Percentiles rank a stretch among this genome's conserved stretches.
phyloP scores from a whole-genome alignment of 2,113 vertebrate species.

The Solenodon paradoxus region DNA sequence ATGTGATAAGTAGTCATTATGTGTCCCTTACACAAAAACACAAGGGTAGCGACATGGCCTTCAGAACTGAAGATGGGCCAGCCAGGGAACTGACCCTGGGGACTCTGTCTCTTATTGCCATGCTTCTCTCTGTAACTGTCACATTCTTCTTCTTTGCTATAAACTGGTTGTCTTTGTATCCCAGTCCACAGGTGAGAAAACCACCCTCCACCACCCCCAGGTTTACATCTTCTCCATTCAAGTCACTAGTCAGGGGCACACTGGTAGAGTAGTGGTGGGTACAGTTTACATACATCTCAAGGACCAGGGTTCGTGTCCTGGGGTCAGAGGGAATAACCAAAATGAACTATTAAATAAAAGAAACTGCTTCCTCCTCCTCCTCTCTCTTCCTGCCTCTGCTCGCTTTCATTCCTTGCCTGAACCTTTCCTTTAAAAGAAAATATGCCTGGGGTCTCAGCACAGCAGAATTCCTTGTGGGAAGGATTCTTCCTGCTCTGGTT shows the following conservation, averaged over 20 bases:
- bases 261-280: too few relatives aligned
- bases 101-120: background rate
- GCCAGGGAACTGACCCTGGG: too few relatives aligned
- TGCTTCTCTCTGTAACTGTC: background rate
- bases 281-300: too few relatives aligned
- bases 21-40: background rate
- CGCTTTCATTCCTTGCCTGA: too few relatives aligned
- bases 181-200: background rate
- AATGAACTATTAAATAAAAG: too few relatives aligned
- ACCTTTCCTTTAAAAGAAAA: too few relatives aligned
- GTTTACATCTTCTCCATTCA: background rate
- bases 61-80: too few relatives aligned
- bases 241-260: background rate
- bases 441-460: background rate
- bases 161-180: background rate
- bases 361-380: too few relatives aligned
- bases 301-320: too few relatives aligned
- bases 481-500: background rate
- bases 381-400: too few relatives aligned
- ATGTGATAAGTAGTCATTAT: background rate
- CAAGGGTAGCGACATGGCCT: background rate
- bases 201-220: background rate
- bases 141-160: background rate
- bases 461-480: background rate
- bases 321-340: too few relatives aligned